Conservation (phyloP, 2,113 vertebrate species). For the Hemiscyllium ocellatum region DNA sequence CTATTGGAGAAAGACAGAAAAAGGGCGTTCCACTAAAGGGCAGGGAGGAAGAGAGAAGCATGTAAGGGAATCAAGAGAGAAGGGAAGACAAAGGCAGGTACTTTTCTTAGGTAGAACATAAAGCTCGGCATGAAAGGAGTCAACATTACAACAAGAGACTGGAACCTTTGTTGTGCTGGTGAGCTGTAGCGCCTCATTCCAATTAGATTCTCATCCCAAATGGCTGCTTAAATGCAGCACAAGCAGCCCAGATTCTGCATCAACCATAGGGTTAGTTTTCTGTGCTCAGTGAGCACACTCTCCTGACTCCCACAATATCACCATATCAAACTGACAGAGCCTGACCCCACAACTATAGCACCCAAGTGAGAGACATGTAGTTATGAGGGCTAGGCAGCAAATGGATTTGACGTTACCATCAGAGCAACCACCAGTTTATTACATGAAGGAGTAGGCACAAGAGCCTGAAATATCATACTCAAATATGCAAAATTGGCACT, state of each 20-base stretch:
- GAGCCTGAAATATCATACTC: no score
- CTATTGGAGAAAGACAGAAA: slow-evolving; percentile 25
- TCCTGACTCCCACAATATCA: background rate
- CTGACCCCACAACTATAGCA: no score
- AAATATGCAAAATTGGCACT: no score
- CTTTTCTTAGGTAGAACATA: background rate
- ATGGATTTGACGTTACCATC: no score
- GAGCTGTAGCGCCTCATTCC: background rate
- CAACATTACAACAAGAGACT: background rate
- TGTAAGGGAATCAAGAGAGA: slow-evolving; percentile 49
- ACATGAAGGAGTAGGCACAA: no score
- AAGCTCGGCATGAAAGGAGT: background rate
- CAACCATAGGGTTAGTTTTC: background rate
- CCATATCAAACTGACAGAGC: no score
- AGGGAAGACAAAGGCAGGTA: background rate
- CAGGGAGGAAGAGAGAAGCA: slow-evolving; percentile 41
- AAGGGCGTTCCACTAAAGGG: background rate
- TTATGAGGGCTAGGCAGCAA: no score
- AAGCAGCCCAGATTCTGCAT: background rate
- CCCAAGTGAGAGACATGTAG: no score
- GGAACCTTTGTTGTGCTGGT: background rate
- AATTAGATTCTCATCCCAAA: background rate
- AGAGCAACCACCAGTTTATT: no score
- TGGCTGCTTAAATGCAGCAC: background rate
- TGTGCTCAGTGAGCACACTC: background rate